Percentiles rank a stretch among this genome's conserved stretches.
Evolutionary conservation across 2,797 vertebrate species (phyloP).

Genomic region (Taenioides sp.): DNA sequence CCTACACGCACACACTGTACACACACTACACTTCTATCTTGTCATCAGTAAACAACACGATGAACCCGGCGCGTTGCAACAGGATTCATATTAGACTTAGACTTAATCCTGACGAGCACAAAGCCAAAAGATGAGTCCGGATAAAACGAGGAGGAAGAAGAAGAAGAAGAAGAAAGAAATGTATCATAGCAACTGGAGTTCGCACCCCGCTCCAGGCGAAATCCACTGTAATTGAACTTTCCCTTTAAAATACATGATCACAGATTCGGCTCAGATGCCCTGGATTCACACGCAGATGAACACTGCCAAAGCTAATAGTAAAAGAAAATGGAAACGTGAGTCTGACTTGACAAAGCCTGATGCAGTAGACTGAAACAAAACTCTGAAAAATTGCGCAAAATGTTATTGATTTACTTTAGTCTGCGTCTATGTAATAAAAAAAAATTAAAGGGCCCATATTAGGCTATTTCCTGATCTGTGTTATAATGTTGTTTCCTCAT

Average conservation of each 20-base stretch:
- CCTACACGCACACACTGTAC: not conserved
- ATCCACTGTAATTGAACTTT: slow-evolving; percentile 14
- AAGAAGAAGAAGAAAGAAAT: slow-evolving; percentile 18
- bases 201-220: slow-evolving; percentile 30
- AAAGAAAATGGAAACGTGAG: not conserved
- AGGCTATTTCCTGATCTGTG: too few species aligned
- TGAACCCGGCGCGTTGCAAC: slow-evolving; percentile 17
- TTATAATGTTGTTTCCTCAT: too few species aligned
- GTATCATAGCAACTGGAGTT: slow-evolving; percentile 67
- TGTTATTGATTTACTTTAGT: too few species aligned
- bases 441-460: too few species aligned
- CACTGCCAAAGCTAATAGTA: not conserved
- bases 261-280: slow-evolving; percentile 13
- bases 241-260: slow-evolving; percentile 21
- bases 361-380: not conserved
- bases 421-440: too few species aligned
- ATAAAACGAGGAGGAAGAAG: slow-evolving; percentile 13
- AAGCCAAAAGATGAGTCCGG: slow-evolving; percentile 19
- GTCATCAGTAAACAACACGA: slow-evolving; percentile 42
- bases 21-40: slow-evolving; percentile 26
- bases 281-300: not conserved
- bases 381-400: not conserved
- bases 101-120: not conserved
- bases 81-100: slow-evolving; percentile 14
- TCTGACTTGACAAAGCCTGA: not conserved